Evolutionary conservation across 2,113 vertebrate genomes (phyloP), one percentile per base, ranked within the genome.

Genomic region (Podiceps cristatus): DNA sequence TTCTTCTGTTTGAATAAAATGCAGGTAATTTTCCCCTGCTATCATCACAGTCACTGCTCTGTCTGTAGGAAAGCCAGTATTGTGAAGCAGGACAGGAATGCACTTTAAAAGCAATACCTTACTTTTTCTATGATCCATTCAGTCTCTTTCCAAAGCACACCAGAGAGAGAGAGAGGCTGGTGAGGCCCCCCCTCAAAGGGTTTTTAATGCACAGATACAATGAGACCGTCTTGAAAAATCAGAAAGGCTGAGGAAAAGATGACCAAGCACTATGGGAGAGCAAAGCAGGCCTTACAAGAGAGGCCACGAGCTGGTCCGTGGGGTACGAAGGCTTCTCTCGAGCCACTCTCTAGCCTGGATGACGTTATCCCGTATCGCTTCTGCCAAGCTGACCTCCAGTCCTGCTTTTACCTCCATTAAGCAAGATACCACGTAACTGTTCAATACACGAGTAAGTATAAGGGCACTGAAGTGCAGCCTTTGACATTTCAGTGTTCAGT

Each of bases 1-100:
- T 29, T 92, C 42, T 86, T 93, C 80, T 91, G 25, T 83, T 82
- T 76, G 76, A 79, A 81, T 59, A 92, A 94, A 91, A 86, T 5
- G 18, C 11, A 89, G 55, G 58, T 59, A 64, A 28, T 52, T 84
- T 96, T 62, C 33, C 74, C 59, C 28, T 78, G 19, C 42, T 42
- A 33, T 62, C 45, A 10, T 86, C 49, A 71, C 35, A 63, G 17
- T 52, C 45, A 44, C 42, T 50, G 59, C n/a, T 68, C 80, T 84
- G 40, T 67, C 76, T 94, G 56, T 76, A 92, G 78, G 69, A 63
- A 82, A 86, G 35, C 15, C 53, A 59, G 45, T 5, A 28, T 3
- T 18, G 7, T 17, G 20, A 88, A 53, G 53, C 11, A 87, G 55
- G 28, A 90, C 11, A 87, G 55, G 28, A 90, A 64, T 5, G 9